Base-by-base conservation (phyloP, 1,140 invertebrate species). In the Hydropsyche tenuis region DNA sequence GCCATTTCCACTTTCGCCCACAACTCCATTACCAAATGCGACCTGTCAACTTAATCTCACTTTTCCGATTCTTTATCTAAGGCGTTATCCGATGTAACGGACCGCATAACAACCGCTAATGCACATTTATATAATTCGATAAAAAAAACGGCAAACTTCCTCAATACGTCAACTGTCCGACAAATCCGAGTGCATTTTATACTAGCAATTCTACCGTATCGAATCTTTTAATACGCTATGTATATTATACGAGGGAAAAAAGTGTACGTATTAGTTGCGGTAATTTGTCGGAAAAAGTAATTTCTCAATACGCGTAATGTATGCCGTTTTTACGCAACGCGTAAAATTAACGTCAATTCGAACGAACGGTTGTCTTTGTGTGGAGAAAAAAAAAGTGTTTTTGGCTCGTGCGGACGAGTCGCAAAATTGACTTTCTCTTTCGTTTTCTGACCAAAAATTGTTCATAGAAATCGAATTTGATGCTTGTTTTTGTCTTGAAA, bases 391-490 rank as follows among this genome's bases (percentile, higher is more conserved):
- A 37, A 37, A 37, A 37, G 9, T 23, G 25, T 22, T 6, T 37
- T 23, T 11, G 18, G 56, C 22, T 22, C 22, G 14, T 25, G 23
- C 27, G 30, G 60, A 63, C 60, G 60, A 37, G 27, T 30, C 60
- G 60, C 60, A 53, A 53, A 53, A 16, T 25, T 42, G 66, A 75
- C 74, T 75, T 75, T 75, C 74, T 72, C 74, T 75, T 64, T 75
- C 74, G 70, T 51, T 75, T 65, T 68, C 65, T 75, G 74, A 73
- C 74, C 74, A 75, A 75, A 75, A 75, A 56, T 68, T 60, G 63
- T 46, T 75, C 45, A 20, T 72, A 62, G 69, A 72, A 72, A 75
- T 68, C 69, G 74, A 72, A 63, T 62, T 27, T 63, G 12, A 18
- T 63, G 4, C 7, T 18, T n/a, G 14, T 51, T 51, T 16, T 5